Percentiles rank a stretch among this genome's conserved stretches.
Evolutionary conservation across 2,113 vertebrate species (phyloP).

Genomic region (Jaculus jaculus): DNA sequence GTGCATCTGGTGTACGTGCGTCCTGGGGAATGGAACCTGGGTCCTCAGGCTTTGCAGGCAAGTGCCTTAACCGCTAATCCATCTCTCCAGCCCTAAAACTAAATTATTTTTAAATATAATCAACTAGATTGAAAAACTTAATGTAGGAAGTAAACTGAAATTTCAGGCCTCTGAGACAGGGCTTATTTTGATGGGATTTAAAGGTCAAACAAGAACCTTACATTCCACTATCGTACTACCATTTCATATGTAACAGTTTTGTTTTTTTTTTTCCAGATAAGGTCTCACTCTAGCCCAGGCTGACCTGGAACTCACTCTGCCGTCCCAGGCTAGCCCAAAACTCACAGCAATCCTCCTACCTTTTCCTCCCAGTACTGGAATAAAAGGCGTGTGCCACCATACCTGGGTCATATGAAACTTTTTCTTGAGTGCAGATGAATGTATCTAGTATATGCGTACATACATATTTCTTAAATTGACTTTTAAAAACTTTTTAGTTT

Average conservation of each 20-base stretch:
- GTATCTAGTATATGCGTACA: background rate
- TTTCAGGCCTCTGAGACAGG: background rate
- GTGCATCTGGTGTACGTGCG: too few relatives aligned
- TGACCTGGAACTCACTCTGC: too few relatives aligned
- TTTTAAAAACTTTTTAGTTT: background rate
- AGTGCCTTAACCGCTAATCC: too few relatives aligned
- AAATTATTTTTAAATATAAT: background rate
- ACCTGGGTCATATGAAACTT: background rate
- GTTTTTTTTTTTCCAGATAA: too few relatives aligned
- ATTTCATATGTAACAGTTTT: background rate
- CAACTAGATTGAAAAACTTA: background rate
- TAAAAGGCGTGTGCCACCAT: too few relatives aligned
- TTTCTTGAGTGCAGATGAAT: background rate
- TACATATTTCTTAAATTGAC: background rate
- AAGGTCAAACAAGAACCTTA: background rate
- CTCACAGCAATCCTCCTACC: too few relatives aligned
- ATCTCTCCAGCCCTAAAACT: too few relatives aligned
- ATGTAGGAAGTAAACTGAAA: background rate
- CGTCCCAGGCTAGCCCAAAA: too few relatives aligned
- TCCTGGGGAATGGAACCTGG: too few relatives aligned
- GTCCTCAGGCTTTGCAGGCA: too few relatives aligned
- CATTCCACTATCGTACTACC: background rate
- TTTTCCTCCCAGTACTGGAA: too few relatives aligned
- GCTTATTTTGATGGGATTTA: background rate
- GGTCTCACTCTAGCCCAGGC: too few relatives aligned